Evolutionary conservation across 2,113 vertebrate genomes (phyloP), one percentile per base, ranked within the genome.

Genomic region (Osmerus mordax): DNA sequence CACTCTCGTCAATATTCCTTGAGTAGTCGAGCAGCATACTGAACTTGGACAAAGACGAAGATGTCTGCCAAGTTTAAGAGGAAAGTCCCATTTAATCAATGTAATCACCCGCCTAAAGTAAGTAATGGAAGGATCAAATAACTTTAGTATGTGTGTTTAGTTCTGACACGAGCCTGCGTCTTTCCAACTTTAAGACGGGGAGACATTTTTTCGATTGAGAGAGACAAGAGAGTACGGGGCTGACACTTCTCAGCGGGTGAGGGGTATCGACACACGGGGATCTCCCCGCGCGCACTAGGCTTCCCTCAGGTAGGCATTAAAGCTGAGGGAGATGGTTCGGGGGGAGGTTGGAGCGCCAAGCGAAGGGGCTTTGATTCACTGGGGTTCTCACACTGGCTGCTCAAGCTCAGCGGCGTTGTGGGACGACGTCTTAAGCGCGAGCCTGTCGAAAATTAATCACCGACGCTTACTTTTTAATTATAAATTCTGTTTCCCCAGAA

Each of bases 251-350:
- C 84, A 83, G 83, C 80, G 85, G 78, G 56, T 59, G 79, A 88
- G 56, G 59, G 74, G 65, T 87, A 89, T 91, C 12, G 88, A 90
- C 78, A 64, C 74, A 64, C 74, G 70, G 82, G 80, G 52, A 69
- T 47, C 23, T 66, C 32, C 19, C 18, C 25, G 15, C 55, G 19
- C 2, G 23, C 74, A 67, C 32, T 21, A 21, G 21, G 2, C 41
- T 25, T 71, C 88, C 87, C 89, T 85, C 88, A 84, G 86, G 86
- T 87, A 63, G 81, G 82, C 83, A 82, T 89, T 87, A 87, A 83
- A 84, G 81, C 75, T 79, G 14, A 23, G 63, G 73, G 79, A 70
- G 54, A 82, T 78, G 68, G 71, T 19, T 14, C 8, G 16, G 63
- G 16, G 52, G 19, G 78, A 73, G 70, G 71, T 36, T 68, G 80